phyloP scores from a whole-genome alignment of 2,113 vertebrate species.

The Melanostigma gelatinosum region DNA sequence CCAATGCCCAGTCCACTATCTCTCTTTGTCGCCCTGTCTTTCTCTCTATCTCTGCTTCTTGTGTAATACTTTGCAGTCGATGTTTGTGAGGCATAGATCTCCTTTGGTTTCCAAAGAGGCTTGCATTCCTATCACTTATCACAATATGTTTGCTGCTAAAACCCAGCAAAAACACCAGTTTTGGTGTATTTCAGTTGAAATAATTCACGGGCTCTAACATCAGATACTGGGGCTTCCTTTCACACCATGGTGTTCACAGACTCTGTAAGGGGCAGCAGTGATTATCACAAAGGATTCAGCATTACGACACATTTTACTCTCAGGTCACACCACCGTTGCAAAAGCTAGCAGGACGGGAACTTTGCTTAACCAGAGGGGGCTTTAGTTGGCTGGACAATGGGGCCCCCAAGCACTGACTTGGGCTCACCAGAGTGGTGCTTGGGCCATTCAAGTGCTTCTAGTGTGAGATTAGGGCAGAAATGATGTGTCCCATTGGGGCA shows the following conservation, averaged over 20 bases:
- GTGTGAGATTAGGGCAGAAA: constrained; percentile 2
- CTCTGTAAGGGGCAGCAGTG: not conserved
- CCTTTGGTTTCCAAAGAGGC: constrained; percentile 8
- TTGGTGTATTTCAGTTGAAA: not conserved
- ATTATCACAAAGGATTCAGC: not conserved
- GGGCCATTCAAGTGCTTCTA: not conserved
- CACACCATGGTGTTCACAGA: not conserved
- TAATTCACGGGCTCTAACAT: not conserved
- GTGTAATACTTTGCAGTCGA: not conserved
- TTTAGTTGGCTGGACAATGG: not conserved
- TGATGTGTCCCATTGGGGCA: not conserved
- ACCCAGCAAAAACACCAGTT: not conserved
- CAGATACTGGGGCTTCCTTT: not conserved
- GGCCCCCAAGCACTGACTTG: constrained; percentile 1
- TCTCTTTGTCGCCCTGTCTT: not conserved
- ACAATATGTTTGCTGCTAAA: not conserved
- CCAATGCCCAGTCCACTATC: not conserved
- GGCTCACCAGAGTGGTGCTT: not conserved
- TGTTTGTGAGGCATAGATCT: not conserved
- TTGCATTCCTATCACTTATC: not conserved
- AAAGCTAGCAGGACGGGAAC: not conserved
- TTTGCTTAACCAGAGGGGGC: not conserved
- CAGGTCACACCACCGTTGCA: not conserved
- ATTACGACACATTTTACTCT: not conserved
- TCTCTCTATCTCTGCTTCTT: constrained; percentile 7